These are phyloP conservation scores for Acanthisitta chloris DNA, from an alignment of 2,113 vertebrate genomes.

Conservation along the genomic window DNA sequence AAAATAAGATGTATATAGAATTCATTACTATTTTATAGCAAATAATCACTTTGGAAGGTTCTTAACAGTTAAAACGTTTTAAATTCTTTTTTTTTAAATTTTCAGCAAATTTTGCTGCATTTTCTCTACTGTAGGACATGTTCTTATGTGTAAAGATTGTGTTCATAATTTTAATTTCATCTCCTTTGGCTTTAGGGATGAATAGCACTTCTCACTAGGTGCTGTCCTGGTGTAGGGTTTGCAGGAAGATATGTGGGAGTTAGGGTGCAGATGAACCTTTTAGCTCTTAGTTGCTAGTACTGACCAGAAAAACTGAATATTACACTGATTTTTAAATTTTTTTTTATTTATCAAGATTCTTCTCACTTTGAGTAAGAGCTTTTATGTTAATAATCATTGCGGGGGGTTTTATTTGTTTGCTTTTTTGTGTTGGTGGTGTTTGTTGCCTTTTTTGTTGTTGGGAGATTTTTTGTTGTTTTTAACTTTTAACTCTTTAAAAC, in stretches of 20 bases:
- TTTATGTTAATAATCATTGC: not conserved
- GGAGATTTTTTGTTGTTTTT: not conserved
- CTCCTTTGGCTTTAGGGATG: not conserved
- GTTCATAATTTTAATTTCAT: not conserved
- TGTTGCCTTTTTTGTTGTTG: not conserved
- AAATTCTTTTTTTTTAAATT: not conserved
- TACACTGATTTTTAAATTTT: not conserved
- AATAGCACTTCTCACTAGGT: not conserved
- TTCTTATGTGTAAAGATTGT: not conserved
- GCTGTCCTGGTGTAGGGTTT: not conserved
- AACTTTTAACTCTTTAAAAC: not conserved
- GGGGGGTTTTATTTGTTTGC: not conserved
- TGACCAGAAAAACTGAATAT: not conserved
- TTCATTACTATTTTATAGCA: not conserved
- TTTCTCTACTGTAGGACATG: not conserved
- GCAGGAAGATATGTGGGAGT: not conserved
- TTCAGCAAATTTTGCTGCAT: not conserved
- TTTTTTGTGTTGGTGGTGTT: not conserved
- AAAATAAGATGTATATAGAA: not conserved
- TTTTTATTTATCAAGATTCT: not conserved
- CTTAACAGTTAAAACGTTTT: not conserved
- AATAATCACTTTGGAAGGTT: not conserved
- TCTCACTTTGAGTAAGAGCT: not conserved
- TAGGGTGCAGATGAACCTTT: not conserved
- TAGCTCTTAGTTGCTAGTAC: not conserved